These are phyloP conservation scores for Epicampocera succincta DNA, from an alignment of 2,888 invertebrate genomes.

Conservation along the genomic window DNA sequence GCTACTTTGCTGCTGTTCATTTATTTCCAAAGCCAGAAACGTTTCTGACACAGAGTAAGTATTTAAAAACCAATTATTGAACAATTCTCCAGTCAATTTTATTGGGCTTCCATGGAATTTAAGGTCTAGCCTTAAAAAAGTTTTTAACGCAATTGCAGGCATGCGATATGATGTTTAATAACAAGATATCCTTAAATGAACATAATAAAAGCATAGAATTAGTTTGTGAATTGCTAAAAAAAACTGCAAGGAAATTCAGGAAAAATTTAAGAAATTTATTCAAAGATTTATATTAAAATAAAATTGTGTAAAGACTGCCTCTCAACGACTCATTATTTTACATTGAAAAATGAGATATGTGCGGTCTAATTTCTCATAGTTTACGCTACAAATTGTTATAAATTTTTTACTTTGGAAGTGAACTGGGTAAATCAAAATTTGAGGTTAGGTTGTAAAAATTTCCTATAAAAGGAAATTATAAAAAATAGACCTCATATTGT, in stretches of 20 bases:
- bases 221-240: not conserved
- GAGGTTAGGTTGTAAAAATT: too few relatives aligned
- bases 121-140: slow-evolving; percentile 50
- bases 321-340: too few relatives aligned
- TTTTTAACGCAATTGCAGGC: slow-evolving; percentile 27
- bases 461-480: too few relatives aligned
- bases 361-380: too few relatives aligned
- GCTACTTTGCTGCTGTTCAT: slow-evolving; percentile 29
- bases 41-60: not conserved
- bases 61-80: not conserved
- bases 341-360: too few relatives aligned
- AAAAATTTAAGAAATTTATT: too few relatives aligned
- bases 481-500: too few relatives aligned
- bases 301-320: too few relatives aligned
- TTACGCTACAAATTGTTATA: too few relatives aligned
- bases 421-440: too few relatives aligned
- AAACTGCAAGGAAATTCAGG: not conserved
- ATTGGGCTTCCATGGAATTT: slow-evolving; percentile 47
- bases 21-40: slow-evolving; percentile 15
- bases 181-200: slow-evolving; percentile 30
- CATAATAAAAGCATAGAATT: slow-evolving; percentile 23
- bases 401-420: too few relatives aligned
- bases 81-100: slow-evolving; percentile 5
- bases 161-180: slow-evolving; percentile 11
- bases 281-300: too few relatives aligned